These are phyloP conservation scores for Odocoileus virginianus DNA, from an alignment of 2,113 vertebrate genomes.

Conservation along the genomic window DNA sequence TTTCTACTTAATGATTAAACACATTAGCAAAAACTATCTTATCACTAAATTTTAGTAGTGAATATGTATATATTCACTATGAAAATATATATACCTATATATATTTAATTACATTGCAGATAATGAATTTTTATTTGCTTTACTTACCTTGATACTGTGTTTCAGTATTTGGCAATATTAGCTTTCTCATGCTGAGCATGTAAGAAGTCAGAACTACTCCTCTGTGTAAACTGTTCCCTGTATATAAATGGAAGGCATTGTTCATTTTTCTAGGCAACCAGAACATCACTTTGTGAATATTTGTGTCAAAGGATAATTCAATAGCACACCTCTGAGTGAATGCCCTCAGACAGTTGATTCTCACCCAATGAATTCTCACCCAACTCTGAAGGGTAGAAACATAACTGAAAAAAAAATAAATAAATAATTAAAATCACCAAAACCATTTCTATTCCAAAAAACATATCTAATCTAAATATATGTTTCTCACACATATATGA, in stretches of 20 bases:
- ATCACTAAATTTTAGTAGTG: not conserved
- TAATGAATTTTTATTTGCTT: not conserved
- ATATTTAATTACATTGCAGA: not conserved
- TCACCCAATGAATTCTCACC: slow-evolving; percentile 7
- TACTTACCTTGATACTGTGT: not conserved
- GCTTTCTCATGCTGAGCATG: not conserved
- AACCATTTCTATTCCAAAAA: not conserved
- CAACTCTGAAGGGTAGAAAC: not conserved
- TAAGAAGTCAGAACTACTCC: not conserved
- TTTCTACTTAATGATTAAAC: not conserved
- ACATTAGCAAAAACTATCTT: not conserved
- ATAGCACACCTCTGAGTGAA: not conserved
- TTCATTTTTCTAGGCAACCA: slow-evolving; percentile 23
- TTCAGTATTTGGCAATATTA: not conserved
- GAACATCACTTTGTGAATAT: not conserved
- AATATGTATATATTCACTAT: not conserved
- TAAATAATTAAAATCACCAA: not conserved
- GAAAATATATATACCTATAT: not conserved
- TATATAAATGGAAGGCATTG: not conserved
- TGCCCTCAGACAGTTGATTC: not conserved
- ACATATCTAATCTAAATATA: not conserved
- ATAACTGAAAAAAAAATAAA: not conserved
- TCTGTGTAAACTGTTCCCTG: not conserved
- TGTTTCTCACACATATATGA: not conserved
- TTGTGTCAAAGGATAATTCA: slow-evolving; percentile 29